A percentile compares a stretch with the other conserved stretches of the same genome.
phyloP scores from a whole-genome alignment of 2,888 invertebrate species.

The Caprella mutica region DNA sequence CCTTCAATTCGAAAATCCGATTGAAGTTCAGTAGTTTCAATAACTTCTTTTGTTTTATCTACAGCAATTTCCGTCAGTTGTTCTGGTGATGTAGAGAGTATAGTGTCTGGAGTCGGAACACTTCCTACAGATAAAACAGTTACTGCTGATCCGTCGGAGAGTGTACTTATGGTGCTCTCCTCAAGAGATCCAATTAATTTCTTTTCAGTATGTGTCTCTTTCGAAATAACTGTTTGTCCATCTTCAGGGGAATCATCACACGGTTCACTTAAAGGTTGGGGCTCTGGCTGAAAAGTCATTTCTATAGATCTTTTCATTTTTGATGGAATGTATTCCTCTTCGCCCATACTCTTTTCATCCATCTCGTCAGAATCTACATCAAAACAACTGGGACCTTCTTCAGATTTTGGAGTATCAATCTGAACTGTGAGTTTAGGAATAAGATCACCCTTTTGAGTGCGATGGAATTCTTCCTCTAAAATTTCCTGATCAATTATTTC shows the following conservation, averaged over 20 bases:
- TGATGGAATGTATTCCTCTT: constrained; percentile 41
- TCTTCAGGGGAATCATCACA: too few relatives aligned
- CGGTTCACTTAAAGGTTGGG: too few relatives aligned
- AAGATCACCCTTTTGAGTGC: constrained; percentile 8
- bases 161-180: too few relatives aligned
- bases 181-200: too few relatives aligned
- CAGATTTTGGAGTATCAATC: constrained; percentile 30
- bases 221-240: too few relatives aligned
- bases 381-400: constrained; percentile 28
- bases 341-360: constrained; percentile 38
- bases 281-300: constrained; percentile 67
- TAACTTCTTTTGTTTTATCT: too few relatives aligned
- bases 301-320: constrained; percentile 79
- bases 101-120: constrained; percentile 43
- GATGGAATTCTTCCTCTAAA: constrained; percentile 21
- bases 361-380: constrained; percentile 33
- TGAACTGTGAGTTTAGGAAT: constrained; percentile 32
- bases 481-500: constrained; percentile 29
- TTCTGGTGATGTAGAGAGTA: constrained; percentile 45
- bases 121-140: constrained; percentile 26
- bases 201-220: too few relatives aligned
- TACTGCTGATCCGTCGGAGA: constrained; percentile 24
- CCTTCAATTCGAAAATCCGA: constrained; percentile 41
- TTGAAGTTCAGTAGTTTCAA: constrained; percentile 29
- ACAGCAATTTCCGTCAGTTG: constrained; percentile 45